Base-by-base conservation (phyloP, 1,140 invertebrate species). In the Kradibia gibbosae region DNA sequence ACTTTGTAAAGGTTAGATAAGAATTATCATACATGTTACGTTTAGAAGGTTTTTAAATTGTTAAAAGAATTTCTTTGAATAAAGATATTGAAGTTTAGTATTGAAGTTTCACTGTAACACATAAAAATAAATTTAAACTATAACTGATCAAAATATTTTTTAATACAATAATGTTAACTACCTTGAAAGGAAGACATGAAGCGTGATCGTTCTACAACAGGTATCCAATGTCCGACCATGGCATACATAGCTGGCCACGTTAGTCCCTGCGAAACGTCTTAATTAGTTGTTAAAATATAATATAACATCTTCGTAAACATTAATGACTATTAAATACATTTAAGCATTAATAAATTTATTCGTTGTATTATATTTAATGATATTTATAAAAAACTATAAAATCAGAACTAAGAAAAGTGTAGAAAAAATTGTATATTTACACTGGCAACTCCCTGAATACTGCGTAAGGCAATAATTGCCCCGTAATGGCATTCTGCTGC, bases 211-310 rank as follows among this genome's bases (percentile, higher is more conserved):
- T 97, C 96, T 28, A 93, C 91, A 3, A 95, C 92, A 22, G 96
- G 96, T 78, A 96, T 96, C 96, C 96, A 97, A 84, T 94, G 94
- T n/a, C 95, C 95, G 84, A 96, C 95, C 57, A 96, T 92, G 22
- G 95, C 94, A 88, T 97, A 96, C 94, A 97, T 97, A 1, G 96
- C 95, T 42, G 96, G 96, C 94, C 96, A 97, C 3, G 96, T 96
- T 45, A 97, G 92, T 70, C 96, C 96, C 95, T 96, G 91, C 2
- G 36, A n/a, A n/a, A n/a, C n/a, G n/a, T n/a, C n/a, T n/a, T n/a
- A n/a, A n/a, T n/a, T n/a, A n/a, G n/a, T n/a, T n/a, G n/a, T n/a
- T n/a, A n/a, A n/a, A n/a, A n/a, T n/a, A n/a, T n/a, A n/a, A n/a
- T n/a, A n/a, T n/a, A n/a, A n/a, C n/a, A n/a, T n/a, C n/a, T n/a